Conservation (phyloP, 2,888 invertebrate genomes). For the Oligia strigilis region DNA sequence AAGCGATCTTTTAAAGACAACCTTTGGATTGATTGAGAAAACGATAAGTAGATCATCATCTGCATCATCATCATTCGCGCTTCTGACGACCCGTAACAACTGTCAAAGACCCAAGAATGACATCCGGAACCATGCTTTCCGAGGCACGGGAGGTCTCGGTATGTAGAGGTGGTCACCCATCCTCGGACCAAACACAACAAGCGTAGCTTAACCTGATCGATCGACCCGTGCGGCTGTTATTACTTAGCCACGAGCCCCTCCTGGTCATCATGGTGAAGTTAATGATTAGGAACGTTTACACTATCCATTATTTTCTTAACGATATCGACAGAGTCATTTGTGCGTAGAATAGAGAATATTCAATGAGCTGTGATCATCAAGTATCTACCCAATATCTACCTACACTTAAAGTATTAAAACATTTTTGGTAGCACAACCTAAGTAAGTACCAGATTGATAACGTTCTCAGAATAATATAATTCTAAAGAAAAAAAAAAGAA, state of each 20-base stretch:
- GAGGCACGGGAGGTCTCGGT: background rate
- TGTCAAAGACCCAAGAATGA: no score
- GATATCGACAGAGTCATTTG: constrained; percentile 1
- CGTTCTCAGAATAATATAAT: background rate
- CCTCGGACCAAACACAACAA: background rate
- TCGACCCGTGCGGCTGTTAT: background rate
- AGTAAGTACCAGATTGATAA: background rate
- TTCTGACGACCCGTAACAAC: no score
- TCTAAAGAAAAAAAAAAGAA: background rate
- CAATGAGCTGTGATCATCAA: constrained; percentile 8
- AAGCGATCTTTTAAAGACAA: no score
- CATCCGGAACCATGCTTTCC: no score
- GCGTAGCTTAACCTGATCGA: no score
- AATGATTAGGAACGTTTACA: background rate
- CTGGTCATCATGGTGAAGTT: background rate
- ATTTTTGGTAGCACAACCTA: background rate
- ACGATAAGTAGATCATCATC: no score
- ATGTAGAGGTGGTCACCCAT: background rate
- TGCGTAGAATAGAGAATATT: background rate
- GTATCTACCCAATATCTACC: background rate
- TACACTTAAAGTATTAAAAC: background rate
- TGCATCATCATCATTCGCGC: no score
- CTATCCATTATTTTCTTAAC: constrained; percentile 19
- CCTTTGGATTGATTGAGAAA: no score
- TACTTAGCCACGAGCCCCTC: background rate